Evolutionary conservation across 2,888 invertebrate genomes (phyloP).

Genomic region (Mythimna vitellina): DNA sequence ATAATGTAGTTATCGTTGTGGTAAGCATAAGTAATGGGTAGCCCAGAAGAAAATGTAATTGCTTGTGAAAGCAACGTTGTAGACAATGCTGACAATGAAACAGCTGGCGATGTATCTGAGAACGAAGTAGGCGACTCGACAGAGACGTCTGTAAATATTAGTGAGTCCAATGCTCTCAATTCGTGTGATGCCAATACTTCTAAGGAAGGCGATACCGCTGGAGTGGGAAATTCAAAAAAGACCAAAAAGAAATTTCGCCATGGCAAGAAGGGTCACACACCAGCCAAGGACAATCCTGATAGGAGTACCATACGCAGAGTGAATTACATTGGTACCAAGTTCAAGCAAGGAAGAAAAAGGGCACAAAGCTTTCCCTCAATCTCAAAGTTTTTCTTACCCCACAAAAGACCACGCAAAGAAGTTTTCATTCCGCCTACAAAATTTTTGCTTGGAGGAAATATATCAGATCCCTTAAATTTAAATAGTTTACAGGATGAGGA

Average conservation of each 20-base stretch:
- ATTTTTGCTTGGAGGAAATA: constrained; percentile 98
- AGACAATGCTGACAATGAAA: constrained; percentile 75
- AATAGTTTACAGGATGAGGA: constrained; percentile 97
- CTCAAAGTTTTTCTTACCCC: constrained; percentile 94
- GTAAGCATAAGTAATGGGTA: constrained; percentile 81
- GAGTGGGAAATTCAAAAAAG: constrained; percentile 79
- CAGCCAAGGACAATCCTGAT: constrained; percentile 83
- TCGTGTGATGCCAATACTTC: constrained; percentile 76
- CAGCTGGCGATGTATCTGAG: constrained; percentile 79
- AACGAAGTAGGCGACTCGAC: constrained; percentile 76
- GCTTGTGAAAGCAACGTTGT: constrained; percentile 67
- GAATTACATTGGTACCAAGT: constrained; percentile 85
- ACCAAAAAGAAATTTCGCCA: constrained; percentile 86
- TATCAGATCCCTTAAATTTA: constrained; percentile 98
- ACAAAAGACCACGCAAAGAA: constrained; percentile 94
- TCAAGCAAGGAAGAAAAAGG: constrained; percentile 91
- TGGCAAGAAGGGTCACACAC: constrained; percentile 83
- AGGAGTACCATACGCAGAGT: constrained; percentile 83
- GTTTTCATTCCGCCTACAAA: constrained; percentile 97
- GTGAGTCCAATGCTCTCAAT: constrained; percentile 69
- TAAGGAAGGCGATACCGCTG: constrained; percentile 79
- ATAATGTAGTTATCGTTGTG: constrained; percentile 73
- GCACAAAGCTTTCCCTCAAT: constrained; percentile 92
- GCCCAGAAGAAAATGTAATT: constrained; percentile 78
- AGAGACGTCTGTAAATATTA: constrained; percentile 75